These are phyloP conservation scores for Pachyuromys duprasi DNA, from an alignment of 2,797 vertebrate genomes.

Conservation along the genomic window DNA sequence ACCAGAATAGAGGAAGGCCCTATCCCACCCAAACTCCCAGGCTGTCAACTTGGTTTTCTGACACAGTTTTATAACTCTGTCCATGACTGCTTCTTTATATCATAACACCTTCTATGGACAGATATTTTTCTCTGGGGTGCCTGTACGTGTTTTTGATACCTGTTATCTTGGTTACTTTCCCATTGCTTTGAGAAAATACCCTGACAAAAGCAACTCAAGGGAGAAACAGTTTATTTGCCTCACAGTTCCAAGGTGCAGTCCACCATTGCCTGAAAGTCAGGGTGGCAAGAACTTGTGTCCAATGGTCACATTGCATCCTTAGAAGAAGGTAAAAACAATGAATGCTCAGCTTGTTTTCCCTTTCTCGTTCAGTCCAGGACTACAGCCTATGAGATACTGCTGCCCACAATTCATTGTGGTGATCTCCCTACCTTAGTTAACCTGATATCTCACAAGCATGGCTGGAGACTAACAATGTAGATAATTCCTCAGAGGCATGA, in stretches of 20 bases:
- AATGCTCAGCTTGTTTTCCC: no score
- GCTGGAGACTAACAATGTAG: not conserved
- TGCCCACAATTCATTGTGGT: not conserved
- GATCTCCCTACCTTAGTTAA: not conserved
- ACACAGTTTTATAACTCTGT: not conserved
- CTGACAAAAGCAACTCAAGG: no score
- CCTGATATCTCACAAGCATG: not conserved
- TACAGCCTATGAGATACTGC: not conserved
- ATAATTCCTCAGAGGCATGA: not conserved
- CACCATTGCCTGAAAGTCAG: not conserved
- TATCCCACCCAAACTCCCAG: not conserved
- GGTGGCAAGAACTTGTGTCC: not conserved
- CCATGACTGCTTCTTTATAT: not conserved
- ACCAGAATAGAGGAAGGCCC: not conserved
- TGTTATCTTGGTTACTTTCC: not conserved
- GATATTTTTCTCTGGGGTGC: not conserved
- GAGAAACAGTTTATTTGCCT: not conserved
- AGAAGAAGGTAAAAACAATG: not conserved
- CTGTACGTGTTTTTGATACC: not conserved
- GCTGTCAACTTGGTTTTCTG: not conserved
- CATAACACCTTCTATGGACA: not conserved
- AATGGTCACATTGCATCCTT: not conserved
- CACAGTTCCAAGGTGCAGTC: not conserved
- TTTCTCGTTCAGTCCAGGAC: not conserved
- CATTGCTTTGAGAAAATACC: not conserved